A percentile compares a stretch with the other conserved stretches of the same genome.
These are phyloP conservation scores for Corvus moneduloides DNA, from an alignment of 2,113 vertebrate genomes.

Conservation along the genomic window DNA sequence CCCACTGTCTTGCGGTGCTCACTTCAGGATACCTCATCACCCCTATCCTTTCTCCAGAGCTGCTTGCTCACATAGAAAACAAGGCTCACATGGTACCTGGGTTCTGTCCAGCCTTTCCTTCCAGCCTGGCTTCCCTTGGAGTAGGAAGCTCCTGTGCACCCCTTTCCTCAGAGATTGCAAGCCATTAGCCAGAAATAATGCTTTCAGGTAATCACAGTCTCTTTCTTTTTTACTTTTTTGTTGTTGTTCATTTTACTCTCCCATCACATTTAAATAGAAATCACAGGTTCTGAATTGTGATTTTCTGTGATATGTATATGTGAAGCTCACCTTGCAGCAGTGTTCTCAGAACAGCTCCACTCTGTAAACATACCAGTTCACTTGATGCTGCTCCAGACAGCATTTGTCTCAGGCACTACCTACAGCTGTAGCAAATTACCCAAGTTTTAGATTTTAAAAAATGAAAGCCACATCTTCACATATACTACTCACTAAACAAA, in stretches of 20 bases:
- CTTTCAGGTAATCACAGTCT: not conserved
- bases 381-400: not conserved
- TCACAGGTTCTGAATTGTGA: not conserved
- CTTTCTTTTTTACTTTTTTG: not conserved
- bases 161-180: not conserved
- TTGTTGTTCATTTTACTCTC: not conserved
- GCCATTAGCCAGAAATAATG: not conserved
- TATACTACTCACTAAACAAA: not conserved
- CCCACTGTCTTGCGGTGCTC: not conserved
- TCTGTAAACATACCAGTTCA: not conserved
- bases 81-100: fast-evolving
- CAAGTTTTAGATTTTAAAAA: not conserved
- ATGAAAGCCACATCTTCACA: not conserved
- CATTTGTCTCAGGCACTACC: not conserved
- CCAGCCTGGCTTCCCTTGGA: not conserved
- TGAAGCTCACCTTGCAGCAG: not conserved
- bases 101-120: not conserved
- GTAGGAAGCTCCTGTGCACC: not conserved
- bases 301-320: not conserved
- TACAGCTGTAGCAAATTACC: not conserved
- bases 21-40: not conserved
- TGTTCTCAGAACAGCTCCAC: not conserved
- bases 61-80: not conserved
- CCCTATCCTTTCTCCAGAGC: not conserved
- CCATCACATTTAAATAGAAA: not conserved